Evolutionary conservation across 2,113 vertebrate genomes (phyloP), one percentile per base, ranked within the genome.

Genomic region (Galbula dea): DNA sequence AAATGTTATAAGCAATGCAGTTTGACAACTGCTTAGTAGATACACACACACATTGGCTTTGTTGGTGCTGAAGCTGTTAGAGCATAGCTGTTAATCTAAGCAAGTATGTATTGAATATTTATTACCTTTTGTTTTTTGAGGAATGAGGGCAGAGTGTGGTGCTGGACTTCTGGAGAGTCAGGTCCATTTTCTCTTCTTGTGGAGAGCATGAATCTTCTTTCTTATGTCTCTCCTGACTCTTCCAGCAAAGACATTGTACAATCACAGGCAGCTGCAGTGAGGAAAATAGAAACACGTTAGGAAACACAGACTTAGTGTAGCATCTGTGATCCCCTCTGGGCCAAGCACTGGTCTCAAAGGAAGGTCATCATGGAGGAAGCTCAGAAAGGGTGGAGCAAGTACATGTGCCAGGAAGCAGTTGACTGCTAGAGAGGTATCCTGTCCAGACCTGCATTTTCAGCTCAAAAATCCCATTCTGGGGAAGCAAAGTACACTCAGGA

Each of bases 71-170:
- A 91, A 80, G 68, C 67, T 89, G 30, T 68, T 91, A 61, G 48
- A 45, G 20, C 41, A 75, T 37, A 65, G 52, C 69, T 85, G 62
- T 62, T 84, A 90, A 94, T 86, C 32, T 84, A 51, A 84, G 49
- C 54, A 72, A 91, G 77, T 49, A 59, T 20, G 34, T 62, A 92
- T 86, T 93, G 96, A 95, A 93, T 96, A 94, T 95, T 95, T 93
- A 93, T 94, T 93, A 84, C 16, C 69, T 86, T 78, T 93, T 86
- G 29, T 86, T n/a, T n/a, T n/a, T n/a, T 86, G 65, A 75, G 17
- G 71, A 86, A 84, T 26, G 27, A 94, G 52, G 26, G 54, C 46
- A 59, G 30, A 52, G 18, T 1, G 0, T 15, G n/a, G 7, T 68
- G 45, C 15, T 71, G 48, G 52, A 23, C 41, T 73, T 76, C 27